phyloP scores from a whole-genome alignment of 2,797 vertebrate species.

The Decapterus maruadsi region DNA sequence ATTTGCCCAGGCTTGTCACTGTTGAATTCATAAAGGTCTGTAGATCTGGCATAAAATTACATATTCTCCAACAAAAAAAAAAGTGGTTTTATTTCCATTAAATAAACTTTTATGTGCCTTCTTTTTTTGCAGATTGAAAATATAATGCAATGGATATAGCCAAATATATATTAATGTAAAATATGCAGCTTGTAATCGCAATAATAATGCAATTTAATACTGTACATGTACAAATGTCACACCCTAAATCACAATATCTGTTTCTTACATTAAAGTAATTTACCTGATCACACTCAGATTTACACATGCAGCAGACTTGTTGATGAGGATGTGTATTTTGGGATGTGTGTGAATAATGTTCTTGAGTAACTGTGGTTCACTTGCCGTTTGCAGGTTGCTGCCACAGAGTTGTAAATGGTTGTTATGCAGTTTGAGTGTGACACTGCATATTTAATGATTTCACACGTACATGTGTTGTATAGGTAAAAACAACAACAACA shows the following conservation, averaged over 20 bases:
- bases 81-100: background rate
- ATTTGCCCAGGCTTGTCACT: background rate
- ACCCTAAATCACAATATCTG: background rate
- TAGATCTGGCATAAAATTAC: background rate
- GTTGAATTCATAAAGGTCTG: background rate
- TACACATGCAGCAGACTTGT: background rate
- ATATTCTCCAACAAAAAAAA: background rate
- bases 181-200: background rate
- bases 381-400: constrained; percentile 29
- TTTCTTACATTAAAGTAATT: background rate
- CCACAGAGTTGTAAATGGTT: constrained; percentile 39
- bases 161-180: background rate
- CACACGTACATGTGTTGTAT: constrained; percentile 48
- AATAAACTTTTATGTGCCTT: background rate
- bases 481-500: background rate
- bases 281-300: constrained; percentile 2
- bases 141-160: background rate
- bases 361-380: constrained; percentile 23
- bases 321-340: constrained; percentile 42
- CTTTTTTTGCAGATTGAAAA: background rate
- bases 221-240: background rate
- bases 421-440: constrained; percentile 34
- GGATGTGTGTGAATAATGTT: constrained; percentile 44
- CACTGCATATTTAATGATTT: constrained; percentile 69
- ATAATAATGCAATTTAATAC: background rate